Conservation (phyloP, 1,140 invertebrate species). For the Holcopasites calliopsidis region DNA sequence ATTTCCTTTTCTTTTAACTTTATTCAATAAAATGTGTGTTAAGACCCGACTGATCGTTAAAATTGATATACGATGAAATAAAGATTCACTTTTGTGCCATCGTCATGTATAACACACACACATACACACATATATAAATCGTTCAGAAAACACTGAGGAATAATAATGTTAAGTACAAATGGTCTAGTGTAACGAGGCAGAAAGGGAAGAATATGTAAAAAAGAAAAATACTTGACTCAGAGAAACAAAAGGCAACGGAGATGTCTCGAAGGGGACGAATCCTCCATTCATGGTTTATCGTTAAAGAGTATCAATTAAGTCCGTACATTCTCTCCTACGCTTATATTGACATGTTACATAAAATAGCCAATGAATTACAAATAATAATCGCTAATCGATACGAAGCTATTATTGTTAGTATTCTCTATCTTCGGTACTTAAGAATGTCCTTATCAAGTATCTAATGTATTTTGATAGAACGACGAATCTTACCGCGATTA, state of each 20-base stretch:
- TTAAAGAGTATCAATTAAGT: constrained; percentile 62
- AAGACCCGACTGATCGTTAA: constrained; percentile 27
- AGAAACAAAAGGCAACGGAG: constrained; percentile 9
- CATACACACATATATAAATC: constrained; percentile 33
- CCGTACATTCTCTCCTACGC: constrained; percentile 62
- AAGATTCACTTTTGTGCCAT: constrained; percentile 33
- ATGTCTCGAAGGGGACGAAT: constrained; percentile 9
- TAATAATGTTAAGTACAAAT: constrained; percentile 46
- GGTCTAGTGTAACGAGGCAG: constrained; percentile 10
- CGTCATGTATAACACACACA: constrained; percentile 35
- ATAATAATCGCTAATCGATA: constrained; percentile 62
- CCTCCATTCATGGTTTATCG: constrained; percentile 43
- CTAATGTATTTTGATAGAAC: constrained; percentile 31
- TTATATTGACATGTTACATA: constrained; percentile 62
- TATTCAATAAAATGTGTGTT: constrained; percentile 20
- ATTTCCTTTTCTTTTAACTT: background rate
- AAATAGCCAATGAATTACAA: constrained; percentile 64
- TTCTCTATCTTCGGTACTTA: constrained; percentile 42
- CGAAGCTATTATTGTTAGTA: constrained; percentile 51
- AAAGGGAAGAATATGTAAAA: background rate
- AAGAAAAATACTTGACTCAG: constrained; percentile 14
- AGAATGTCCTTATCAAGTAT: constrained; percentile 29
- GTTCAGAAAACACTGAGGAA: constrained; percentile 43
- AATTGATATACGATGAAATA: constrained; percentile 24
- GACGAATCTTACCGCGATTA: constrained; percentile 35